A percentile compares a stretch with the other conserved stretches of the same genome.
Evolutionary conservation across 1,140 invertebrate species (phyloP).

Genomic region (Brachionus paranguensis): DNA sequence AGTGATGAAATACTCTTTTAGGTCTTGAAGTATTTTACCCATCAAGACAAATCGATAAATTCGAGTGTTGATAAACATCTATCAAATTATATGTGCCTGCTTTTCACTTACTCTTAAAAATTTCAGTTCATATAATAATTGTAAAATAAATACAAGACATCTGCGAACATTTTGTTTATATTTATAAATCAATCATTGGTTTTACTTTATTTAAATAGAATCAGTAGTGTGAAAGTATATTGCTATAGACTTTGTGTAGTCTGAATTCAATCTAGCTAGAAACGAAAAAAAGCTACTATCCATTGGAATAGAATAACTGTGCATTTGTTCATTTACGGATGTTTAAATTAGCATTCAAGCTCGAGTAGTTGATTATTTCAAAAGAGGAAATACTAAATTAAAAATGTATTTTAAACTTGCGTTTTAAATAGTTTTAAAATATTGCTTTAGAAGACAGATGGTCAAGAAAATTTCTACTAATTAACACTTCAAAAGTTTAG

Average conservation of each 20-base stretch:
- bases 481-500: constrained; percentile 20
- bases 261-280: neutral
- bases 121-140: constrained; percentile 12
- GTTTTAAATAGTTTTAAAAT: constrained; percentile 9
- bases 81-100: constrained; percentile 4
- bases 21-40: neutral
- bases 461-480: neutral
- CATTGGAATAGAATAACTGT: neutral
- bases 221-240: neutral
- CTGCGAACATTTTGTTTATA: constrained; percentile 19
- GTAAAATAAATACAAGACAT: constrained; percentile 36
- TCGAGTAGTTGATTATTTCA: constrained; percentile 22
- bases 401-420: neutral
- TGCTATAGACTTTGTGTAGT: neutral
- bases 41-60: neutral
- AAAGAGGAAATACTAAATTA: constrained; percentile 33
- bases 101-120: neutral
- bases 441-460: neutral
- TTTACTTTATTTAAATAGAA: neutral
- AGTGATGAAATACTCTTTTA: neutral
- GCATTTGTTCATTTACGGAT: constrained; percentile 6
- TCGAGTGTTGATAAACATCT: constrained; percentile 27
- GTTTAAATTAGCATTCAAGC: constrained; percentile 9
- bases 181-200: constrained; percentile 24
- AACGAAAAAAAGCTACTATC: neutral